Evolutionary conservation across 2,797 vertebrate genomes (phyloP).

Genomic region (Apogon talboti): DNA sequence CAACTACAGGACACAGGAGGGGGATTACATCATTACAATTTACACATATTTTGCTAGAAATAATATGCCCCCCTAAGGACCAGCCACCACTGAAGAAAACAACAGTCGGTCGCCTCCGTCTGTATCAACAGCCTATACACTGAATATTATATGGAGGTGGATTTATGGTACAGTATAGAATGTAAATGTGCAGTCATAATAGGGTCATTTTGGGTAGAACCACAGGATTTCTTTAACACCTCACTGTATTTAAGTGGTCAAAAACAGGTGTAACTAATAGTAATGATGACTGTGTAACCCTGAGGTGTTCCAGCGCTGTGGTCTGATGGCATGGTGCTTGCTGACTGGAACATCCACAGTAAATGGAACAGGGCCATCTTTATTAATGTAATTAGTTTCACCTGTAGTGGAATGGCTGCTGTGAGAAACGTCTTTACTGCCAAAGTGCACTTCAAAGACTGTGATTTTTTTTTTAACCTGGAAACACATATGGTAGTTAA

Average conservation of each 20-base stretch:
- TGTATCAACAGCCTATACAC: slow-evolving; percentile 2
- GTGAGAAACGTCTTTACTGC: slow-evolving; percentile 18
- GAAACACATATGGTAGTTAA: slow-evolving; percentile 1
- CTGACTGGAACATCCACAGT: slow-evolving; percentile 2
- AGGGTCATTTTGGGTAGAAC: not conserved
- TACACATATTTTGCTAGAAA: too few relatives aligned
- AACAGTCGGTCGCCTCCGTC: too few relatives aligned
- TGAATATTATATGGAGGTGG: not conserved
- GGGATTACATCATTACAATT: too few relatives aligned
- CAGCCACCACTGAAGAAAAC: too few relatives aligned
- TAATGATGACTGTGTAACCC: not conserved
- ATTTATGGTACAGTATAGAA: slow-evolving; percentile 1
- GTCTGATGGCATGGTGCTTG: not conserved
- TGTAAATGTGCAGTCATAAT: slow-evolving; percentile 13
- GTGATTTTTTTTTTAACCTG: not conserved
- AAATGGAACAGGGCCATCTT: slow-evolving; percentile 4
- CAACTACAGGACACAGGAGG: too few relatives aligned
- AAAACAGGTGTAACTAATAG: slow-evolving; percentile 9
- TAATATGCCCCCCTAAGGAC: too few relatives aligned
- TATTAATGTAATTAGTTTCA: slow-evolving; percentile 20
- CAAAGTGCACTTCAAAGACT: slow-evolving; percentile 13
- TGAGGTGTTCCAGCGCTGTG: not conserved
- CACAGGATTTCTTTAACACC: not conserved
- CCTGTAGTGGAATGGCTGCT: slow-evolving; percentile 11
- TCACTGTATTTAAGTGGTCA: not conserved